phyloP scores from a whole-genome alignment of 2,113 vertebrate genomes.

The Oreotrochilus melanogaster region DNA sequence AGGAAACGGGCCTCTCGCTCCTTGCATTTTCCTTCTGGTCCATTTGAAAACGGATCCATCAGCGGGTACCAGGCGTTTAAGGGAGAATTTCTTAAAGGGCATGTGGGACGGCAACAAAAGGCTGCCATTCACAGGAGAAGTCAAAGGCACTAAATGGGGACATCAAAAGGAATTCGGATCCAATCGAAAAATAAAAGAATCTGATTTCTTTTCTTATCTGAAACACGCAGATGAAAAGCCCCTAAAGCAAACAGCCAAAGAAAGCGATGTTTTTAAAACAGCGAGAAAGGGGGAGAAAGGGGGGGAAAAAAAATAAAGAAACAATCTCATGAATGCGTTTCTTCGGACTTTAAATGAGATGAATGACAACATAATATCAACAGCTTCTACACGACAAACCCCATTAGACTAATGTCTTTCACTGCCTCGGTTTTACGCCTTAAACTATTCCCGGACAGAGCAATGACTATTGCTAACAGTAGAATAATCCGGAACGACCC shows the following conservation, averaged over 20 bases:
- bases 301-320: conserved; percentile 76
- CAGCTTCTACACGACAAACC: conserved; percentile 68
- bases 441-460: conserved; percentile 9
- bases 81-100: conserved; percentile 78
- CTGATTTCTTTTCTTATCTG: conserved; percentile 82
- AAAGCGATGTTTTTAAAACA: conserved; percentile 75
- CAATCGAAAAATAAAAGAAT: conserved; percentile 84
- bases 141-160: conserved; percentile 82
- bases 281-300: conserved; percentile 76
- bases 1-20: conserved; percentile 78
- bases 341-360: conserved; percentile 75
- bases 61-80: conserved; percentile 79
- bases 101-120: conserved; percentile 81
- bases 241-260: conserved; percentile 89
- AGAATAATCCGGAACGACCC: conserved; percentile 49
- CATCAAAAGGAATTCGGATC: conserved; percentile 87
- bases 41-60: conserved; percentile 85
- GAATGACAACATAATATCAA: conserved; percentile 77
- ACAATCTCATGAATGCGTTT: conserved; percentile 85
- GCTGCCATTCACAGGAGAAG: conserved; percentile 83
- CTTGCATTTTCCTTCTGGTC: conserved; percentile 74
- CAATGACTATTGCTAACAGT: background rate
- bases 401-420: conserved; percentile 70
- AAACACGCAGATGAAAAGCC: conserved; percentile 80
- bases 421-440: conserved; percentile 52